Evolutionary conservation across 2,113 vertebrate genomes (phyloP), one percentile per base, ranked within the genome.

Genomic region (Nanger granti): DNA sequence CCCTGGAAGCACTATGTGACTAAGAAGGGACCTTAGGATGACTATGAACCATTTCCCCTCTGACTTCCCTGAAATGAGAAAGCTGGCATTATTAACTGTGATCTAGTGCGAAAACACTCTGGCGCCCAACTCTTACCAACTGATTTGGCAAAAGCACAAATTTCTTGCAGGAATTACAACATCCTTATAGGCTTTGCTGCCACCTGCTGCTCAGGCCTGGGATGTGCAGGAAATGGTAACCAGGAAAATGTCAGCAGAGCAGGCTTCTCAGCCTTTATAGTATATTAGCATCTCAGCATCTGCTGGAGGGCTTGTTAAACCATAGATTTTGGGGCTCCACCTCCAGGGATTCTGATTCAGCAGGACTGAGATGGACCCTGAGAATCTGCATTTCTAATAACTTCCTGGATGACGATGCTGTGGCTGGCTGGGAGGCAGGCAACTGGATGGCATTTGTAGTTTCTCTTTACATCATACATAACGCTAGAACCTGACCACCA

Each of bases 101-200:
- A 11, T 9, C 34, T n/a, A 34, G 10, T 29, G 22, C 34, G 85
- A 49, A 85, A 60, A n/a, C 29, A 29, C 57, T 26, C 41, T 20
- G n/a, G 34, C 44, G 4, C 28, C 86, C 88, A 49, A 22, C 66
- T 82, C 59, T 41, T 47, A 41, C 18, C 60, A 7, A 12, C 2
- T 18, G 22, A 55, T 31, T 49, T 60, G 6, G 13, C 0, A 3
- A 29, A 37, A 47, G 24, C 12, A 0, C 18, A 18, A 5, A 59
- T 28, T 87, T 87, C 44, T 13, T 10, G 20, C 28, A 12, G 26
- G 20, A 5, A 2, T 20, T 18, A 24, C 28, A 8, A 4, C 34
- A 22, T 34, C 7, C 10, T 44, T 41, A n/a, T 7, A 12, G 29
- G 64, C 79, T 89, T 85, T 59, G 44, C 93, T 94, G 84, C 89